Base-by-base conservation (phyloP, 92 coral and sea anemone species). In the Nematostella vectensis region DNA sequence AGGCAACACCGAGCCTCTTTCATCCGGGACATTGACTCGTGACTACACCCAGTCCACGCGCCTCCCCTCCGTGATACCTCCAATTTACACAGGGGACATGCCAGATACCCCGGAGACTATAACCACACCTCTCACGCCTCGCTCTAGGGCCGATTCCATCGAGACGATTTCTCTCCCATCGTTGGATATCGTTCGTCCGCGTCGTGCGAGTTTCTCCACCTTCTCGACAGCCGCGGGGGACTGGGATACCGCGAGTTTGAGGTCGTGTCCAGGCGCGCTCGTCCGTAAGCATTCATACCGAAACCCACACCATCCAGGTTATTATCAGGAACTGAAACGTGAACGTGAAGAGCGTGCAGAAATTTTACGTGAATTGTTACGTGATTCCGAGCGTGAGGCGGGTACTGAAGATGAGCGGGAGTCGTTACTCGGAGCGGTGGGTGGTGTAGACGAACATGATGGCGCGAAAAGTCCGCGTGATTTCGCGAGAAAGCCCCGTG, bases 141-240 rank as follows among this genome's bases (percentile, higher is more conserved):
- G n/a, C 9, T 10, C 18, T 0, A 61, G 72, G 15, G 67, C 58
- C 18, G 21, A 47, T 9, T 79, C 81, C 16, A 25, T 79, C 30
- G 86, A 72, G 9, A 63, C 53, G 18, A 57, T 74, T 11, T 66
- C 85, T n/a, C 47, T 78, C 29, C 75, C 71, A 0, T 71, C 79
- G 0, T 48, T 36, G 17, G 75, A 78, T 18, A 59, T 47, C 6
- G 62, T 65, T 11, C 57, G 61, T 29, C 59, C 74, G 15, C 66
- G 80, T 17, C 52, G 42, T 27, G 65, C 73, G 0, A 79, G 82
- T 22, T 79, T 79, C 27, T 63, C 57, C 37, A 79, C 81, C 3
- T 79, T 79, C 37, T 74, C 72, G 28, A 61, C 61, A 6, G 65
- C 71, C 28, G 67, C 51, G 9, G 61, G 37, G 25, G 87, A 67